Conservation (phyloP, 1,140 invertebrate species). For the Amphibalanus amphitrite region DNA sequence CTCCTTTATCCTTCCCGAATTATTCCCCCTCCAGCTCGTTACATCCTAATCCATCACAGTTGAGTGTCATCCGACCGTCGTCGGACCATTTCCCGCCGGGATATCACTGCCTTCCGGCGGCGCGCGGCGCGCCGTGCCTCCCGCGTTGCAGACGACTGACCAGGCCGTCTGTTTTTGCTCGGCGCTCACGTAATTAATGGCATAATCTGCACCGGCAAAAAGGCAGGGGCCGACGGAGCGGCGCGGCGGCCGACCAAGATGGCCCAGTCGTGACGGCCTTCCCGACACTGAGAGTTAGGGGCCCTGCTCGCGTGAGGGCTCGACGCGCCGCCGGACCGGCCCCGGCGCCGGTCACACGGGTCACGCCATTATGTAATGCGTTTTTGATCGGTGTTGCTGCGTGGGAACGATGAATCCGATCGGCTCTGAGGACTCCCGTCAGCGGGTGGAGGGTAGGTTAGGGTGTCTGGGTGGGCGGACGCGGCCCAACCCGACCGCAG, state of each 20-base stretch:
- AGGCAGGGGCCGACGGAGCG: neutral
- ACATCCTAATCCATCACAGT: too few species aligned
- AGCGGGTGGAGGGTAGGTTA: neutral
- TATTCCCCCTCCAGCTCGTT: too few species aligned
- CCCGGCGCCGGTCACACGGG: neutral
- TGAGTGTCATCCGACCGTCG: too few species aligned
- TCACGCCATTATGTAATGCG: neutral
- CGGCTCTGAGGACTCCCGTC: neutral
- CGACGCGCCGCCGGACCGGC: too few species aligned
- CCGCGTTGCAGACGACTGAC: neutral
- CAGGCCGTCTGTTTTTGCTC: neutral
- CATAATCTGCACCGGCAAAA: neutral
- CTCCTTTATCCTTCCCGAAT: too few species aligned
- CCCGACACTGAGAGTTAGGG: neutral
- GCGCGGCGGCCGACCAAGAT: too few species aligned
- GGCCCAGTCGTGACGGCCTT: neutral
- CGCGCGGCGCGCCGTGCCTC: too few species aligned
- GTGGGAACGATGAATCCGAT: neutral
- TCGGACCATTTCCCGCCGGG: too few species aligned
- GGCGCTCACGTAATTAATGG: neutral
- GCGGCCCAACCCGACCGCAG: too few species aligned
- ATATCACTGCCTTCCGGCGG: too few species aligned
- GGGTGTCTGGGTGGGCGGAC: neutral
- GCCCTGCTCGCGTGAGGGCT: neutral
- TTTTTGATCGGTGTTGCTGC: neutral